Evolutionary conservation across 2,113 vertebrate genomes (phyloP), one percentile per base, ranked within the genome.

Genomic region (Glareola pratincola): DNA sequence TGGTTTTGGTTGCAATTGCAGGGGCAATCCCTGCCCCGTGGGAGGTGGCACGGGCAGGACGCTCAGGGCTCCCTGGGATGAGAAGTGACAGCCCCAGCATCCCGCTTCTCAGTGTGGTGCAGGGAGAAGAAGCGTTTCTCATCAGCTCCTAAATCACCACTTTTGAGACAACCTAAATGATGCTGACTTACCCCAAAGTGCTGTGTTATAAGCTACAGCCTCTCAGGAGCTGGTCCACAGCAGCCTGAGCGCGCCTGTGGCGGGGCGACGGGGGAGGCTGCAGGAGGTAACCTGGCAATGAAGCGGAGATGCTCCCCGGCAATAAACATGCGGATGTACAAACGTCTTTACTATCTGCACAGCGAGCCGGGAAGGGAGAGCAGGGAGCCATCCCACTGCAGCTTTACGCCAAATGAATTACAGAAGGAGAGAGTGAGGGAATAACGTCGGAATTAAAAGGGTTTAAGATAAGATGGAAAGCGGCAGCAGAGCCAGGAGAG

Each of bases 401-500:
- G 82, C 73, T 74, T 97, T 69, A 56, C 5, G 5, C 45, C 78
- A 51, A 92, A 89, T 89, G 96, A 96, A 88, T 90, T 91, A 96
- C 81, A 90, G 92, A 85, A 83, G 85, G 57, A 71, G 60, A 97
- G 73, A 88, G 66, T 32, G 48, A 89, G 67, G 94, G 90, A 97
- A 94, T 90, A 78, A 82, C 69, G 41, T 10, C 43, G 56, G 75
- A 97, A 97, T 96, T 85, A 90, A 95, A 95, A 88, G 68, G 64
- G 41, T 92, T 96, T 85, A 51, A 88, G 60, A 80, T 93, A 80
- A 95, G 92, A 76, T 71, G 90, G 84, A 77, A 79, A 86, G 56
- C 26, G 41, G 87, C 76, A 89, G 48, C 41, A 66, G 54, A 89
- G 90, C 80, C 82, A 94, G 95, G 50, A 90, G 95, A 94, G 51